Evolutionary conservation across 2,113 vertebrate species (phyloP).

Genomic region (Salvator merianae): DNA sequence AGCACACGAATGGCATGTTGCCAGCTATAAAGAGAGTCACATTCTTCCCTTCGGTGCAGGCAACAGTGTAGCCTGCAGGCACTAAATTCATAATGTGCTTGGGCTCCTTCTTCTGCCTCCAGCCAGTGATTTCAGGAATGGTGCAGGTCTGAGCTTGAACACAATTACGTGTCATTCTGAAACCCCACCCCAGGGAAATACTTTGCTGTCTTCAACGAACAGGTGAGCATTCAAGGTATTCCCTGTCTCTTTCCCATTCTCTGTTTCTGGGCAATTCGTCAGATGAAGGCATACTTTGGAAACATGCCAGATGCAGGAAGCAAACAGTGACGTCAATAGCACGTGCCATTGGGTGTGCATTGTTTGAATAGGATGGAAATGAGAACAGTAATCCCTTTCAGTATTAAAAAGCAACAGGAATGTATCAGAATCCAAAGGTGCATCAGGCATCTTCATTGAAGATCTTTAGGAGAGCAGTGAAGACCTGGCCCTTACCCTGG

Average conservation of each 20-base stretch:
- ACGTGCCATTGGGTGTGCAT: neutral
- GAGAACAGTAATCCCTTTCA: neutral
- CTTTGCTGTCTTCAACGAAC: conserved; percentile 1
- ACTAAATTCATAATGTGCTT: conserved; percentile 18
- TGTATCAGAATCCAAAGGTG: too few species aligned
- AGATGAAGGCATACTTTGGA: neutral
- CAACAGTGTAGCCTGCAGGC: conserved; percentile 23
- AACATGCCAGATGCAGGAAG: neutral
- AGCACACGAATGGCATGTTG: conserved; percentile 49
- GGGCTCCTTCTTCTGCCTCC: conserved; percentile 22
- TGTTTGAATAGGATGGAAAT: neutral
- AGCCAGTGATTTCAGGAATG: conserved; percentile 7
- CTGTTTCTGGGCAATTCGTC: neutral
- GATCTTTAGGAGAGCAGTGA: too few species aligned
- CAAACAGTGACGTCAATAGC: neutral
- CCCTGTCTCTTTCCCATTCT: neutral
- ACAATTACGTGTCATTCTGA: conserved; percentile 4
- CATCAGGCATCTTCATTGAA: too few species aligned
- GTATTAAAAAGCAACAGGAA: neutral
- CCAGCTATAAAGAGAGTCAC: conserved; percentile 34
- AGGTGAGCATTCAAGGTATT: conserved; percentile 44
- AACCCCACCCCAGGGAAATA: conserved; percentile 4
- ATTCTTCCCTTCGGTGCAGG: conserved; percentile 24
- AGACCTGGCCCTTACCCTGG: too few species aligned
- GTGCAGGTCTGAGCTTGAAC: conserved; percentile 30